Percentiles rank a stretch among this genome's conserved stretches.
phyloP scores from a whole-genome alignment of 2,113 vertebrate genomes.

The Microtus montanus region DNA sequence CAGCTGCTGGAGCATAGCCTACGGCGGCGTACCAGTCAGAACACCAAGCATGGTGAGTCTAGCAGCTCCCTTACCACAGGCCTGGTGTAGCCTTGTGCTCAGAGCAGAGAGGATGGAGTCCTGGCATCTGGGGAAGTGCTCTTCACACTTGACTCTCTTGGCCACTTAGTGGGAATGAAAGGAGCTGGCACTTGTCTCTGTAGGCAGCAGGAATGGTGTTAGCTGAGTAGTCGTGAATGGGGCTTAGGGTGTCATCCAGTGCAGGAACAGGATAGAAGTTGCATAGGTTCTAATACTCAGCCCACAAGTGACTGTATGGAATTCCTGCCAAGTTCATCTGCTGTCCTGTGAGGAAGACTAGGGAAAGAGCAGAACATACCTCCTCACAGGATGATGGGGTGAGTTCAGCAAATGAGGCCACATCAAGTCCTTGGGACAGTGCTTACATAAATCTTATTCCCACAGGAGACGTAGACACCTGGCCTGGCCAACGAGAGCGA shows the following conservation, averaged over 20 bases:
- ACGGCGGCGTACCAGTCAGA: constrained; percentile 86
- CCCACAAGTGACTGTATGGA: neutral
- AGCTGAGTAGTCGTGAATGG: accelerated
- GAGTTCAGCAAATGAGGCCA: neutral
- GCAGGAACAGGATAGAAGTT: neutral
- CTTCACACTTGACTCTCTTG: too few species aligned
- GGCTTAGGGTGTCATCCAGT: accelerated
- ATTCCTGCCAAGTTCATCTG: neutral
- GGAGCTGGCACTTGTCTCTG: neutral
- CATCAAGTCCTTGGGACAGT: accelerated
- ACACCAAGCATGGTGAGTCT: constrained; percentile 83
- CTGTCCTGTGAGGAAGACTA: neutral
- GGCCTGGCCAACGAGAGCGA: constrained; percentile 94
- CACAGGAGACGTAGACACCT: constrained; percentile 87
- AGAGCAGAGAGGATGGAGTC: neutral
- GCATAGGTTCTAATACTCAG: neutral
- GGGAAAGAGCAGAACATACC: neutral
- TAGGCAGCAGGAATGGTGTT: too few species aligned
- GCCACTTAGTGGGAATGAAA: neutral
- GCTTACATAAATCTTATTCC: neutral
- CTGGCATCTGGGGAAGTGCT: neutral
- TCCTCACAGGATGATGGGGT: accelerated
- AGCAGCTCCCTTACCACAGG: accelerated
- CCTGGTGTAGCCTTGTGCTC: too few species aligned
- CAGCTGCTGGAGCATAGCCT: constrained; percentile 97